Conservation (phyloP, 2,113 vertebrate species). For the Phylloscopus trochilus region DNA sequence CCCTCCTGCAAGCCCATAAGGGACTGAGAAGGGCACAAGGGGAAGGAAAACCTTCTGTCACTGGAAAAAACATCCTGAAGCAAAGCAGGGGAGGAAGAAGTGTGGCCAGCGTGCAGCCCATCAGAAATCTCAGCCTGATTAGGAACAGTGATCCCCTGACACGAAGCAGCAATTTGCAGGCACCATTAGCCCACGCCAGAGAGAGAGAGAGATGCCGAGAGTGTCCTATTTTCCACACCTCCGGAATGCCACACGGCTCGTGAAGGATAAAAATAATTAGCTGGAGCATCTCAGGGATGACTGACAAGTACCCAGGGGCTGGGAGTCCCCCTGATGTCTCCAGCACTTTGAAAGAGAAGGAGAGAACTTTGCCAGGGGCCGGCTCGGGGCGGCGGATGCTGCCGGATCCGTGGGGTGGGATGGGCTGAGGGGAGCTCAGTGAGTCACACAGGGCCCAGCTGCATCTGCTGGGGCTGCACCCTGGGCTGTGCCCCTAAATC, state of each 20-base stretch:
- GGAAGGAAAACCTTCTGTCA: background rate
- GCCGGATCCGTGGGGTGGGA: fast-evolving
- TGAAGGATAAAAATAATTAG: slow-evolving; percentile 55
- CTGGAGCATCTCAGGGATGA: background rate
- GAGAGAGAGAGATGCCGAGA: background rate
- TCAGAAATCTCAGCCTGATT: background rate
- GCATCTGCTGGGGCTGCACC: background rate
- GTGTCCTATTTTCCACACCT: background rate
- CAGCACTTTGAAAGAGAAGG: background rate
- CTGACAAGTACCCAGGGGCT: background rate
- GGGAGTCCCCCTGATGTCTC: background rate
- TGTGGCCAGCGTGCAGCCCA: fast-evolving
- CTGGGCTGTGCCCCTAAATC: background rate
- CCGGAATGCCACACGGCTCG: background rate
- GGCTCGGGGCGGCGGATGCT: fast-evolving
- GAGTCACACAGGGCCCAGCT: too few relatives aligned
- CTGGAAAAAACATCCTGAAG: background rate
- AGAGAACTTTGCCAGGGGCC: background rate
- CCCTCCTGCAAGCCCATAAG: background rate
- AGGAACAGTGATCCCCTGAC: background rate
- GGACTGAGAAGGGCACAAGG: background rate
- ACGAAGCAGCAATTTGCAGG: background rate
- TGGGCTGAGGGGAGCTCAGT: background rate
- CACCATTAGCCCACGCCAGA: background rate
- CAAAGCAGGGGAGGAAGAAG: background rate